A percentile compares a stretch with the other conserved stretches of the same genome.
phyloP scores from a whole-genome alignment of 2,113 vertebrate species.

The Carettochelys insculpta region DNA sequence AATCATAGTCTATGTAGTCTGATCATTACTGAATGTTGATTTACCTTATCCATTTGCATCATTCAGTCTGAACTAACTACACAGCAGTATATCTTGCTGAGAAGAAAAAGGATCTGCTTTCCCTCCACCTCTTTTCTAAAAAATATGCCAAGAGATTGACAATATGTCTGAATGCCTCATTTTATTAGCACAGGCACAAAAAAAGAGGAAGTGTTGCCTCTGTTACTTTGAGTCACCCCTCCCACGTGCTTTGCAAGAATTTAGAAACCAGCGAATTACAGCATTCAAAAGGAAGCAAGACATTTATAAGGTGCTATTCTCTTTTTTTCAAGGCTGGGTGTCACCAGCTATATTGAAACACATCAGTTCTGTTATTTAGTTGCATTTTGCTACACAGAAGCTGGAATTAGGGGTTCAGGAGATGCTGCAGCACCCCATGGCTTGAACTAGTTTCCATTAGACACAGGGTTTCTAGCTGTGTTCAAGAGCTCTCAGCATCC shows the following conservation, averaged over 20 bases:
- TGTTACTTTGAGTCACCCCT: slow-evolving; percentile 34
- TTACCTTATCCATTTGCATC: not conserved
- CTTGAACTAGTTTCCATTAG: too few relatives aligned
- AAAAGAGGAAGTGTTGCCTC: slow-evolving; percentile 20
- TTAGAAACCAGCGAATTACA: slow-evolving; percentile 52
- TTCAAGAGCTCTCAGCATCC: too few relatives aligned
- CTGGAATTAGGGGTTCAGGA: too few relatives aligned
- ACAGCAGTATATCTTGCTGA: not conserved
- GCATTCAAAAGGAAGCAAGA: slow-evolving; percentile 53
- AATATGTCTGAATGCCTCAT: slow-evolving; percentile 31
- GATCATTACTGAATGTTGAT: not conserved
- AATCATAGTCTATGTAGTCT: not conserved
- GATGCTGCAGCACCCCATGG: too few relatives aligned
- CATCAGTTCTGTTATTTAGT: slow-evolving; percentile 3
- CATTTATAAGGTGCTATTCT: slow-evolving; percentile 38
- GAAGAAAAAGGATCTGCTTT: not conserved
- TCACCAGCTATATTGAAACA: not conserved
- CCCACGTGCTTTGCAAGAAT: slow-evolving; percentile 36
- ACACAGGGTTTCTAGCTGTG: too few relatives aligned
- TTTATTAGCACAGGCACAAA: slow-evolving; percentile 36
- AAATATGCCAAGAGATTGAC: slow-evolving; percentile 25
- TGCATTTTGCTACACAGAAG: too few relatives aligned
- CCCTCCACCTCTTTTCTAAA: slow-evolving; percentile 22
- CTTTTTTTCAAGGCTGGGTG: slow-evolving; percentile 24
- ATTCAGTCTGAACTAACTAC: accelerated